Conservation (phyloP, 1,140 invertebrate species). For the Phymorhynchus buccinoides region DNA sequence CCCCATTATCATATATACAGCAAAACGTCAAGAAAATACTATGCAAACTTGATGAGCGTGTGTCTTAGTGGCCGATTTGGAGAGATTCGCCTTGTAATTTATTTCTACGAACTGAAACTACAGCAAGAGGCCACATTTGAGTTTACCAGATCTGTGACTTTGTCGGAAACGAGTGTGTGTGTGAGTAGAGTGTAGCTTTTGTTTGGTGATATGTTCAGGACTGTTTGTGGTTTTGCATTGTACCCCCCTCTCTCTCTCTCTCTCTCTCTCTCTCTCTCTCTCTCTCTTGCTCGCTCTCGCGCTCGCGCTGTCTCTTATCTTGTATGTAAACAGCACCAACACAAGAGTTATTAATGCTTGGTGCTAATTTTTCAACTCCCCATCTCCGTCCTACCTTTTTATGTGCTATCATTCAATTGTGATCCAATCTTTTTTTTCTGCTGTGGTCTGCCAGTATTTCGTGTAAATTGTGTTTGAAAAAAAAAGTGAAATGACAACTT, state of each 20-base stretch:
- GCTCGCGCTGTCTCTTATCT: too few relatives aligned
- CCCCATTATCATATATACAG: background rate
- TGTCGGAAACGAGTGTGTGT: slow-evolving; percentile 5
- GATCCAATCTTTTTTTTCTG: background rate
- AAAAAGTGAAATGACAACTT: background rate
- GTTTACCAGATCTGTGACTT: background rate
- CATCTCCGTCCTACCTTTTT: background rate
- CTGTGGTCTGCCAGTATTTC: slow-evolving; percentile 12
- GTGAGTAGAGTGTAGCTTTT: background rate
- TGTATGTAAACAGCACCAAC: too few relatives aligned
- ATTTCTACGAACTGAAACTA: background rate
- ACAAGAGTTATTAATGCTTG: background rate
- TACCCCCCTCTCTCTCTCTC: too few relatives aligned
- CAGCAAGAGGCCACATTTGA: slow-evolving; percentile 10
- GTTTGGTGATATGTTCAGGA: background rate
- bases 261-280: too few relatives aligned
- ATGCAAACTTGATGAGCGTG: background rate
- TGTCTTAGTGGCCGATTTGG: background rate
- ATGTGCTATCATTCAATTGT: slow-evolving; percentile 3
- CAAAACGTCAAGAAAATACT: slow-evolving; percentile 4
- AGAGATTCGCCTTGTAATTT: slow-evolving; percentile 1
- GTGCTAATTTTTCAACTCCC: background rate
- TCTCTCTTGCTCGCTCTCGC: too few relatives aligned
- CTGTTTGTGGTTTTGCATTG: background rate
- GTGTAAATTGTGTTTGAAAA: background rate